Evolutionary conservation across 2,113 vertebrate species (phyloP), one percentile per base, ranked within the genome.

Genomic region (Oriolus oriolus): DNA sequence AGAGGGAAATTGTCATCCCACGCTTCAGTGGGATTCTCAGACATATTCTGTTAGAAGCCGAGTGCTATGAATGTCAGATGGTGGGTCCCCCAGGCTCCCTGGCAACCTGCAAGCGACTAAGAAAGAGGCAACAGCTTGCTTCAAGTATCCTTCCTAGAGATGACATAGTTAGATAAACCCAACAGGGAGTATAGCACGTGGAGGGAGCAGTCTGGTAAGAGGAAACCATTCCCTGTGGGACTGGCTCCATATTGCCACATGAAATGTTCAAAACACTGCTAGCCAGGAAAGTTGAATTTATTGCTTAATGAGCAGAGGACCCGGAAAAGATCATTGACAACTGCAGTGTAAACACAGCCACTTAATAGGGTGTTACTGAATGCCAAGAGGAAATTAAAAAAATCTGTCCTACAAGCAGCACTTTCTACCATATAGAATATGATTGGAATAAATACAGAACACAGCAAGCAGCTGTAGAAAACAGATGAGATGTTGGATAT

Each of bases 211-310:
- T 92, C 95, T 97, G 97, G 92, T 95, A 91, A 95, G 81, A 89
- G 96, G 84, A 84, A 90, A 88, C 89, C 78, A 90, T 87, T 96
- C 96, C 94, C 95, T 92, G 59, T 84, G 94, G 95, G 94, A 97
- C 80, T 56, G 57, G 83, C 81, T 96, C 85, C 90, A 91, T 94
- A 89, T 94, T 96, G 91, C 95, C 93, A 89, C 64, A 63, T 61
- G 86, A 93, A 94, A 93, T 86, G 86, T 96, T 97, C 89, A 92
- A 93, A 96, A 95, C 73, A 82, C 52, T 94, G 88, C 77, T 93
- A 96, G 93, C 92, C 92, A 97, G 93, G 83, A 93, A 97, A 96
- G 92, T 76, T 93, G 86, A 93, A 95, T 96, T 92, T 95, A 96
- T 92, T 93, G 87, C 95, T 93, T 96, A 97, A 93, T 93, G 94